A percentile compares a stretch with the other conserved stretches of the same genome.
Conservation (phyloP, 2,113 vertebrate species). For the Naja naja region DNA sequence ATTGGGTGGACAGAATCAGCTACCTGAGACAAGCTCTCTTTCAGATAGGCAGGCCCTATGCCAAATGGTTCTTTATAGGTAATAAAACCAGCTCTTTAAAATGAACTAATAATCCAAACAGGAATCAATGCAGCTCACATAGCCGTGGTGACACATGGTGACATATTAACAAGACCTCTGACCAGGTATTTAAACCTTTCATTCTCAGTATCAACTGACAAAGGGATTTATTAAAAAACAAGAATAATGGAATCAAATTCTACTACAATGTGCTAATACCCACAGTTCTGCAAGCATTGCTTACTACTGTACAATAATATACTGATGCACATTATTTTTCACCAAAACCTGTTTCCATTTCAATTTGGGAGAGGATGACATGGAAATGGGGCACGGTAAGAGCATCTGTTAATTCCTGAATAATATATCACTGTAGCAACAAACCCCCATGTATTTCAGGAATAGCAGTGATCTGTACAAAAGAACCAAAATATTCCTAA, state of each 20-base stretch:
- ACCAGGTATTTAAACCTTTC: neutral
- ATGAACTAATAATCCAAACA: neutral
- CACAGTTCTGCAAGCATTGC: neutral
- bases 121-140: neutral
- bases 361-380: neutral
- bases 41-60: neutral
- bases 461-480: neutral
- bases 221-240: neutral
- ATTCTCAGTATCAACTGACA: neutral
- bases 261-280: neutral
- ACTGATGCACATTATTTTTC: neutral
- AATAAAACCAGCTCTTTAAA: neutral
- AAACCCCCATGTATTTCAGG: neutral
- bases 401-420: conserved; percentile 7
- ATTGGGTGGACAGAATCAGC: neutral
- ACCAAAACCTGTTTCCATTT: neutral
- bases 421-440: conserved; percentile 7
- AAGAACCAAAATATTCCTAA: neutral
- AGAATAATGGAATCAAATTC: neutral
- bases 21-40: neutral
- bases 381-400: neutral
- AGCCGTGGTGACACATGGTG: neutral
- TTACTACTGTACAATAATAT: neutral
- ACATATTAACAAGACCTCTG: neutral
- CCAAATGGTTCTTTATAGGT: too few relatives aligned